Base-by-base conservation (phyloP, 1,140 invertebrate genomes). In the Lepidotrigona ventralis region DNA sequence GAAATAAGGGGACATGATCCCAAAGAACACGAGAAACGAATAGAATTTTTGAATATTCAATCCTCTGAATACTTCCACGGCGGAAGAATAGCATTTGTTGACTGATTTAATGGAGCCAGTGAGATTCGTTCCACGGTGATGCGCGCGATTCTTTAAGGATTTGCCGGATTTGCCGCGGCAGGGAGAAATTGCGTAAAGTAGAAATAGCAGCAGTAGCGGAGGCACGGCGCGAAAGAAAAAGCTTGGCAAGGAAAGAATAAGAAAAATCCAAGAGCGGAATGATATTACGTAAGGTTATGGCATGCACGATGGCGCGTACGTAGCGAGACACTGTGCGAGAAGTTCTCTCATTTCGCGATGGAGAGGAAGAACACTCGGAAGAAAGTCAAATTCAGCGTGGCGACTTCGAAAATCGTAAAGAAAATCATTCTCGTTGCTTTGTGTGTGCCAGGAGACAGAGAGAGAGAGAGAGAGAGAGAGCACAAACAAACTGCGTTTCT, bases 271-370 rank as follows among this genome's bases (percentile, higher is more conserved):
- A 46, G 39, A 46, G 19, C 26, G 75, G 54, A 64, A 85, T 85
- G 87, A 88, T 88, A 88, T 88, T 86, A 80, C 84, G 66, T 79
- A 79, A 85, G 76, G 84, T 87, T 82, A 81, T 64, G 26, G 29
- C 29, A 60, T n/a, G 23, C 11, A 46, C 8, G 66, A 14, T 46
- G 39, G 23, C 33, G 23, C 33, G 63, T 6, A 46, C 39, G 23
- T 17, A 29, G 63, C 6, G n/a, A 26, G 78, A 68, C 33, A 68
- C 6, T 71, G 76, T 54, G 85, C 66, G 82, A 84, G 85, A 88
- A 88, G 86, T 88, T 88, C 83, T 82, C 86, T 88, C 79, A 75
- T 88, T 88, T 80, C 83, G 26, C 64, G 75, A 60, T 73, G 79
- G 79, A 83, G 66, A 79, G 75, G 60, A 72, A 83, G 26, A 80